phyloP scores from a whole-genome alignment of 2,113 vertebrate species.

The Pluvialis apricaria region DNA sequence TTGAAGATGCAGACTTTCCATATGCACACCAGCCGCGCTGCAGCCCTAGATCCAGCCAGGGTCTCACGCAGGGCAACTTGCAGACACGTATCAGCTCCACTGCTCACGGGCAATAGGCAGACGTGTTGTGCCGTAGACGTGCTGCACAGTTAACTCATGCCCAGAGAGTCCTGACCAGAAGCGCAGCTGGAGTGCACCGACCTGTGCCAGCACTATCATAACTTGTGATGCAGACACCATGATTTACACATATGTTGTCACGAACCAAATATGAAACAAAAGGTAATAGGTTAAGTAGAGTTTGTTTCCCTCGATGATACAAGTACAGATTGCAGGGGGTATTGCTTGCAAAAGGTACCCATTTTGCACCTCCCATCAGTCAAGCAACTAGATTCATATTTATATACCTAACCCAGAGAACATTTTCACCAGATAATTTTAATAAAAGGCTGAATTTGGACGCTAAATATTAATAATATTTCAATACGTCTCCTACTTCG shows the following conservation, averaged over 20 bases:
- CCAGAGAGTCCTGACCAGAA: not conserved
- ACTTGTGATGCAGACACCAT: accelerated
- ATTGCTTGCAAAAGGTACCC: not conserved
- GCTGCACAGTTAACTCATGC: not conserved
- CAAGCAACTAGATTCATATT: not conserved
- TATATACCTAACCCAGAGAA: not conserved
- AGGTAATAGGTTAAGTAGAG: not conserved
- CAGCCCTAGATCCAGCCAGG: not conserved
- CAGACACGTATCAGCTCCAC: not conserved
- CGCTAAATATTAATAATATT: not conserved
- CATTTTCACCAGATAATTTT: not conserved
- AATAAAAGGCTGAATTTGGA: not conserved
- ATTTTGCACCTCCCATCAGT: not conserved
- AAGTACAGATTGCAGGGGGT: not conserved
- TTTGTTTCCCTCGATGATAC: too few species aligned
- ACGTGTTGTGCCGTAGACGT: accelerated
- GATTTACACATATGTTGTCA: accelerated
- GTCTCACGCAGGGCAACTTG: not conserved
- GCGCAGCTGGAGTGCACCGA: not conserved
- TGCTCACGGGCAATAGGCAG: accelerated
- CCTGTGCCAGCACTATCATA: accelerated
- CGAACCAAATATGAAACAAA: accelerated
- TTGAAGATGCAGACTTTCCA: not conserved
- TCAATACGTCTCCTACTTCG: not conserved
- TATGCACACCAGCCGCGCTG: accelerated